Conservation (phyloP, 2,113 vertebrate species). For the Myiagra hebetior region DNA sequence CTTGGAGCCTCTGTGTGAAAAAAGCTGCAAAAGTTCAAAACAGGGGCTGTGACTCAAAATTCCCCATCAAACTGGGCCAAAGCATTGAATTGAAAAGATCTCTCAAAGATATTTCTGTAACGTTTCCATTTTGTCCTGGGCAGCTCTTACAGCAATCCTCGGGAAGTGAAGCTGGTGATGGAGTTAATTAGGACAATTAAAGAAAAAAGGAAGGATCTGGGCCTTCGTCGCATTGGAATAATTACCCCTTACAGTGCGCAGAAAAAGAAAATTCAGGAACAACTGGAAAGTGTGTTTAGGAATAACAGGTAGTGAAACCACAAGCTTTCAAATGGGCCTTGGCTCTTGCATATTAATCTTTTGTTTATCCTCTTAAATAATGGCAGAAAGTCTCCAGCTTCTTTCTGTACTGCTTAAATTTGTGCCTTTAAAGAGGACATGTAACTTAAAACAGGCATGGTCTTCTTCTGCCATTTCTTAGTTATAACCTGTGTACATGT, state of each 20-base stretch:
- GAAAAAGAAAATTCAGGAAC: conserved; percentile 75
- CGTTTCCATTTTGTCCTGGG: background rate
- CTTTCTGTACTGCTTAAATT: background rate
- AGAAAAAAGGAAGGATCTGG: conserved; percentile 64
- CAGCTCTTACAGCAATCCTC: conserved; percentile 81
- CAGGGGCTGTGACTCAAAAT: background rate
- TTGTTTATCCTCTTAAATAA: background rate
- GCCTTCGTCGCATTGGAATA: conserved; percentile 74
- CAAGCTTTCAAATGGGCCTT: background rate
- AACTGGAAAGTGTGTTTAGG: conserved; percentile 67
- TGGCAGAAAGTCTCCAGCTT: background rate
- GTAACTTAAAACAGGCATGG: background rate
- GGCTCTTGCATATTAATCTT: background rate
- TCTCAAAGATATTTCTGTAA: background rate
- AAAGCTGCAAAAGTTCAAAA: background rate
- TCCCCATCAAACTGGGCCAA: background rate
- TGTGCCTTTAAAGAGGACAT: background rate
- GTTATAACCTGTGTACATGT: rapidly evolving
- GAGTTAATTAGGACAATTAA: conserved; percentile 78
- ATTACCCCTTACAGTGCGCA: conserved; percentile 88
- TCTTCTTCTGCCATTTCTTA: background rate
- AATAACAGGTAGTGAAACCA: conserved; percentile 50
- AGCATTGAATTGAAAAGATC: background rate
- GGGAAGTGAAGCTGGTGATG: conserved; percentile 82
- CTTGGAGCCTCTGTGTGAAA: background rate